These are phyloP conservation scores for Meliscaeva auricollis DNA, from an alignment of 2,888 invertebrate species.

Conservation along the genomic window DNA sequence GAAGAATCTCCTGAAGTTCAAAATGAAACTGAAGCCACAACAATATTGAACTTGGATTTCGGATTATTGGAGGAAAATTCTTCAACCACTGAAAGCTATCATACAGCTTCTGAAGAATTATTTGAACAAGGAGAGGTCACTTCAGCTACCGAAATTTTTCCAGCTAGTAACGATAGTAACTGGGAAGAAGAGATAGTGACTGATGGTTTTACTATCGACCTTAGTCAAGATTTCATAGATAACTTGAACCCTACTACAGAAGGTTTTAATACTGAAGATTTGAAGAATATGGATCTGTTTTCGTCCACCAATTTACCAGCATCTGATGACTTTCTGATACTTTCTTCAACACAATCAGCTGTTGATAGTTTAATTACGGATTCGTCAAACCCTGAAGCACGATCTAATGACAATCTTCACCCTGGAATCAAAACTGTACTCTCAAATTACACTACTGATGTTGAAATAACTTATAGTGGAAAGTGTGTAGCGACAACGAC, in stretches of 20 bases:
- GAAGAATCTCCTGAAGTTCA: not conserved
- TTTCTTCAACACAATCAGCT: not conserved
- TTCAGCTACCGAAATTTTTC: not conserved
- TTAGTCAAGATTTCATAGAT: not conserved
- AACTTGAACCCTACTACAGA: not conserved
- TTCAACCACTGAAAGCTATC: not conserved
- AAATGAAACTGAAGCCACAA: not conserved
- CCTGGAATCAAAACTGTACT: slow-evolving; percentile 16
- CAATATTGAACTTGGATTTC: not conserved
- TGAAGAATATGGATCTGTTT: not conserved
- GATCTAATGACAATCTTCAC: not conserved
- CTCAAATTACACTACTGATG: slow-evolving; percentile 42
- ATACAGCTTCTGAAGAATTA: not conserved
- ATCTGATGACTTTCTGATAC: not conserved
- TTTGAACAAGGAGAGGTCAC: not conserved
- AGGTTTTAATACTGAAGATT: not conserved
- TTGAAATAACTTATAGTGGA: slow-evolving; percentile 34
- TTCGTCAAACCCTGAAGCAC: not conserved
- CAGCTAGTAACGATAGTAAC: not conserved
- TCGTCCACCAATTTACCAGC: not conserved
- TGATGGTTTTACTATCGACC: not conserved
- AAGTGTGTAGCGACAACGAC: slow-evolving; percentile 47
- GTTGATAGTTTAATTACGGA: not conserved
- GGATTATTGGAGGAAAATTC: not conserved
- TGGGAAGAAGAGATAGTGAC: not conserved